Base-by-base conservation (phyloP, 1,140 invertebrate genomes). In the Belonocnema kinseyi region DNA sequence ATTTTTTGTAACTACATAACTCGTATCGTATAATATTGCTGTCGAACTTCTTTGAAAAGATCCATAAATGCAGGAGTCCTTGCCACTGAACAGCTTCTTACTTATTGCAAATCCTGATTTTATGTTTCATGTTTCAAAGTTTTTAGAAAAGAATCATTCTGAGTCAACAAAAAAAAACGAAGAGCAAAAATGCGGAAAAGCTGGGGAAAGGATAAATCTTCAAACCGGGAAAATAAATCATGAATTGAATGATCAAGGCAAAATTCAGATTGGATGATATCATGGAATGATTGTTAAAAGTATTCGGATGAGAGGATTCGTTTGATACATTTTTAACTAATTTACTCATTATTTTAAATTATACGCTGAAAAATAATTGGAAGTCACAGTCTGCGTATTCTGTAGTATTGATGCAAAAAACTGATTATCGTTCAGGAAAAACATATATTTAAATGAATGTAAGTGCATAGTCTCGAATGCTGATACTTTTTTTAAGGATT, bases 41-140 rank as follows among this genome's bases (percentile, higher is more conserved):
- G 56, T 58, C 56, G 56, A 58, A 58, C 56, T 58, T 58, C 56
- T 58, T 58, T 21, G 56, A 58, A 58, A 58, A 58, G 56, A 58
- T 58, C 19, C 56, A 58, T 58, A 58, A 58, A 58, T 58, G 56
- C 56, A 58, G 11, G 19, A 58, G 56, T 58, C 56, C 56, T 58
- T 58, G 56, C 13, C 56, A 21, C 56, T 3, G 54, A 11, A 17
- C 13, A 21, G 17, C 58, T 26, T 61, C 58, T 61, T 61, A 61
- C 33, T 61, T 61, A 14, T 40, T 26, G 58, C 21, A 7, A 61
- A 33, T 33, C 21, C 5, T 33, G 12, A 13, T 26, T 61, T 61
- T 40, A 6, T 6, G 58, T 61, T 61, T 58, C 4, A 58, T 58
- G 56, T 58, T 58, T 61, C 13, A 14, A 33, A 61, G 58, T 33